Evolutionary conservation across 2,888 invertebrate species (phyloP), one percentile per base, ranked within the genome.

Genomic region (Nebria brevicollis): DNA sequence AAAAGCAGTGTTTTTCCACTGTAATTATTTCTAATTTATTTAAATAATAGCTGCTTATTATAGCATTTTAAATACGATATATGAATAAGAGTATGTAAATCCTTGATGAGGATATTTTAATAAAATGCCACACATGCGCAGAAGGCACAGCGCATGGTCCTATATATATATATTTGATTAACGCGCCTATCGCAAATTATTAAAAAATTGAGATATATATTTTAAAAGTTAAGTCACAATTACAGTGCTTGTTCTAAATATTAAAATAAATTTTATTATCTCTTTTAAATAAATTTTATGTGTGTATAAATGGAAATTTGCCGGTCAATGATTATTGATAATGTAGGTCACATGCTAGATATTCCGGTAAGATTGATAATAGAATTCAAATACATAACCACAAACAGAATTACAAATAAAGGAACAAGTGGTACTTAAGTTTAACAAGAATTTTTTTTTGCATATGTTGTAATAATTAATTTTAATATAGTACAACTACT

Each of bases 351-450:
- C 5, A 15, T 41, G 34, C n/a, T 41, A 13, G 10, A 73, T 26
- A 25, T 68, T 25, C 13, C 8, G 2, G 20, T 25, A 68, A 68
- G 13, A 25, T 11, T 2, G 13, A 68, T 68, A 5, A 11, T 11
- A 13, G 8, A 11, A 70, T 43, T 72, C n/a, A 75, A 54, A 13
- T 10, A 64, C n/a, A 26, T 11, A 79, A 79, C 34, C 54, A 20
- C 20, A 54, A 41, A 20, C 66, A 75, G 13, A 77, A 68, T 25
- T 42, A 66, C 13, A 20, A 65, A 70, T 34, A 65, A 72, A 25
- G 13, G 8, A 2, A 10, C 20, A 42, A 10, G 10, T n/a, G 1
- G 2, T 41, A 74, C 66, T 68, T 10, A 54, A 54, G 2, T 54
- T 54, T 54, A 8, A 13, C 54, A 54, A 54, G 13, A 8, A 13